Evolutionary conservation across 2,888 invertebrate species (phyloP).

Genomic region (Amblyjoppa fuscipennis): DNA sequence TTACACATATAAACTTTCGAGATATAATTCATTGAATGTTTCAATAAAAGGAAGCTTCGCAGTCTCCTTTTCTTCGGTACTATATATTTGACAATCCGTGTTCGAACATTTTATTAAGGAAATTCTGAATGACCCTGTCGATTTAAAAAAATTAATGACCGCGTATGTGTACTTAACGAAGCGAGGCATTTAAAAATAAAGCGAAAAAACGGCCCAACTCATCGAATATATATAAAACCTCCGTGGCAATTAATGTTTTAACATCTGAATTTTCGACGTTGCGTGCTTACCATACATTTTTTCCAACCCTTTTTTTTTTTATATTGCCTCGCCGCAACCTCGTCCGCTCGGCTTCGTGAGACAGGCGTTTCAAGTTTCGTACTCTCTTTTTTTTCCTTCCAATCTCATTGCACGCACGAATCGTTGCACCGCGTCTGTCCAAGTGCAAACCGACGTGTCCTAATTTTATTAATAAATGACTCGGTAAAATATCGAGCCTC

Average conservation of each 20-base stretch:
- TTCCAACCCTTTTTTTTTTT: neutral
- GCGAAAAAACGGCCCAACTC: neutral
- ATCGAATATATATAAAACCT: neutral
- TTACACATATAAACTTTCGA: neutral
- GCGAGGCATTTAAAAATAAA: neutral
- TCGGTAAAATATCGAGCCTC: constrained; percentile 1
- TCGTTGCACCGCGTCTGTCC: constrained; percentile 4
- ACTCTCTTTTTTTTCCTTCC: constrained; percentile 7
- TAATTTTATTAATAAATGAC: constrained; percentile 36
- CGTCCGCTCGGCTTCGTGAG: neutral
- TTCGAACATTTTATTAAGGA: neutral
- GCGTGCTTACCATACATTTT: neutral
- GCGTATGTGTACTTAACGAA: neutral
- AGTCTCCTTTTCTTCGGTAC: too few species aligned
- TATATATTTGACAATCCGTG: too few species aligned
- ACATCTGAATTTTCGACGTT: neutral
- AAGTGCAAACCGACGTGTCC: constrained; percentile 23
- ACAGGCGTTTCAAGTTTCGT: constrained; percentile 29
- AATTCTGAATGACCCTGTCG: too few species aligned
- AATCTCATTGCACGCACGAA: constrained; percentile 9
- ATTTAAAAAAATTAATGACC: too few species aligned
- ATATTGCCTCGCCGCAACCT: neutral
- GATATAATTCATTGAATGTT: neutral
- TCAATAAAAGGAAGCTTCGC: too few species aligned
- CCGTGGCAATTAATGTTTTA: neutral